These are phyloP conservation scores for Anaspis maculata DNA, from an alignment of 2,888 invertebrate species.

Conservation along the genomic window DNA sequence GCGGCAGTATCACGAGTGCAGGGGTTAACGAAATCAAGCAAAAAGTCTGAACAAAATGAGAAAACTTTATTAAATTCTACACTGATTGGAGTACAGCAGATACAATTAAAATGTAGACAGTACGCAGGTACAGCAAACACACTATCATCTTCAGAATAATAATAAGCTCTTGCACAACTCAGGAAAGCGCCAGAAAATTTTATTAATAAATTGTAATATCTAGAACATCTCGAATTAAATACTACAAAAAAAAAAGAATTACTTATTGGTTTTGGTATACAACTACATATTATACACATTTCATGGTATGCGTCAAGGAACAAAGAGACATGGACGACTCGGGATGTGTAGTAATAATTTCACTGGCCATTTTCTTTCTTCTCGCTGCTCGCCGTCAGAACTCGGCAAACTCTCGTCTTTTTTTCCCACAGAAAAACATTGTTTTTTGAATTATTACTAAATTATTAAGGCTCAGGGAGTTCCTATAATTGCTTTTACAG, in stretches of 20 bases:
- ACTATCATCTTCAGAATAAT: conserved; percentile 11
- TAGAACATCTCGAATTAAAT: too few relatives aligned
- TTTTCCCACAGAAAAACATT: too few relatives aligned
- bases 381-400: too few relatives aligned
- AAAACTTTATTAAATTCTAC: conserved; percentile 30
- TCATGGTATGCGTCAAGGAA: conserved; percentile 9
- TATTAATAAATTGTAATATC: too few relatives aligned
- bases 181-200: conserved; percentile 17
- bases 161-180: conserved; percentile 20
- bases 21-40: conserved; percentile 5
- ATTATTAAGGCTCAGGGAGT: conserved; percentile 25
- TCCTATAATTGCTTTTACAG: conserved; percentile 23
- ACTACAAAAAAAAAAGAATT: conserved; percentile 14
- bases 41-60: conserved; percentile 21
- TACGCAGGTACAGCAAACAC: conserved; percentile 18
- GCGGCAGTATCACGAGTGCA: too few relatives aligned
- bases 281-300: conserved; percentile 10
- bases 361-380: too few relatives aligned
- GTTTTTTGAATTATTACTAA: conserved; percentile 13
- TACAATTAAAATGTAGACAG: conserved; percentile 1
- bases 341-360: too few relatives aligned
- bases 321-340: too few relatives aligned
- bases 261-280: conserved; percentile 22
- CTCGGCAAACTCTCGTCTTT: too few relatives aligned
- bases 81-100: conserved; percentile 23